Conservation (phyloP, 2,888 invertebrate species). For the Ophraella communa region DNA sequence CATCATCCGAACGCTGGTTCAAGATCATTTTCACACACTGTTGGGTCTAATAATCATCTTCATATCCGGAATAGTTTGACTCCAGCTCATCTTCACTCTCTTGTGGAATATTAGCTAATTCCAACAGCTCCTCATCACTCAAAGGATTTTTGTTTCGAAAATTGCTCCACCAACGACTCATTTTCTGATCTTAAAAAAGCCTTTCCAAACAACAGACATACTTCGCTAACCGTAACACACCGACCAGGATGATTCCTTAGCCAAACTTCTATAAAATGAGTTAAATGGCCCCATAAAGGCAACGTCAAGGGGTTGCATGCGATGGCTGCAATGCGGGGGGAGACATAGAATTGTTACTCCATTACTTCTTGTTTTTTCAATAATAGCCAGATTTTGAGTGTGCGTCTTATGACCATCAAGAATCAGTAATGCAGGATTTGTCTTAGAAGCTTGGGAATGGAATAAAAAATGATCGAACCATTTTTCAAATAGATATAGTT, state of each 20-base stretch:
- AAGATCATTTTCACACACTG: too few species aligned
- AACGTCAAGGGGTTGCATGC: too few species aligned
- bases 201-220: conserved; percentile 36
- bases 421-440: conserved; percentile 21
- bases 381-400: conserved; percentile 44
- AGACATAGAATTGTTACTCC: conserved; percentile 48
- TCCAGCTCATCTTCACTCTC: too few species aligned
- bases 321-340: too few species aligned
- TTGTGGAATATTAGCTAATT: too few species aligned
- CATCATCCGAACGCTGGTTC: too few species aligned
- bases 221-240: conserved; percentile 42
- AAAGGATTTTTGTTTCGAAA: too few species aligned
- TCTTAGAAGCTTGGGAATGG: conserved; percentile 19
- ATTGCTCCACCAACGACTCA: too few species aligned
- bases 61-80: too few species aligned
- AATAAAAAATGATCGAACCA: conserved; percentile 29
- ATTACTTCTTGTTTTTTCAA: conserved; percentile 46
- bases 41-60: too few species aligned
- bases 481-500: conserved; percentile 14
- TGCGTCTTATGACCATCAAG: conserved; percentile 28
- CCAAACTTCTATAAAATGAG: conserved; percentile 32
- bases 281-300: too few species aligned
- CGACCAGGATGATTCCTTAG: conserved; percentile 43
- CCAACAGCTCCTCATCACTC: too few species aligned
- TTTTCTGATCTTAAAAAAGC: conserved; percentile 44